Evolutionary conservation across 2,797 vertebrate species (phyloP).

Genomic region (Sebastes cheni): DNA sequence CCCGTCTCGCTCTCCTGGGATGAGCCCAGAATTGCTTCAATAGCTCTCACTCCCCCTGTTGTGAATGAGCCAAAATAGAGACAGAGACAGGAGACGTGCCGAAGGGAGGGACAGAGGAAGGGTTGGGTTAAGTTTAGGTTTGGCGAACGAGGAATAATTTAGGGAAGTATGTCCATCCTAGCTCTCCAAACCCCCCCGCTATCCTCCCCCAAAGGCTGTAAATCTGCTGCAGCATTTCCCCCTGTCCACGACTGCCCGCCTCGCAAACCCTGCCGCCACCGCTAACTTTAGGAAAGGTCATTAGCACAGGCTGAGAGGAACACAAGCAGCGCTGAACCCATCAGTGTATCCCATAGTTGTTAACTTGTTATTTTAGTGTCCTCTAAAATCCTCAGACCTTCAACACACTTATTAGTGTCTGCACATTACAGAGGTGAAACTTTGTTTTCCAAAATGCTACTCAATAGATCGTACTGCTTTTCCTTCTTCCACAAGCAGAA

Average conservation of each 20-base stretch:
- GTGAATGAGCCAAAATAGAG: constrained; percentile 73
- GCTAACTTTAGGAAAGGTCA: constrained; percentile 71
- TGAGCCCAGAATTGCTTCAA: constrained; percentile 66
- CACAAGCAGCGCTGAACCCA: background rate
- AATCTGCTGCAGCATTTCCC: constrained; percentile 75
- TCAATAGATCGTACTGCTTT: background rate
- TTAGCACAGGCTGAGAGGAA: constrained; percentile 20
- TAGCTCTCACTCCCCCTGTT: constrained; percentile 53
- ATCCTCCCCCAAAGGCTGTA: constrained; percentile 64
- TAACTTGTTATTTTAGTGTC: background rate
- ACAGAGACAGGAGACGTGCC: constrained; percentile 51
- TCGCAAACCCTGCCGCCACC: constrained; percentile 30
- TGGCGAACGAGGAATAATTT: constrained; percentile 77
- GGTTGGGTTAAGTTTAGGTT: constrained; percentile 81
- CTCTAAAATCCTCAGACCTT: background rate
- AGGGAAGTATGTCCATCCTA: constrained; percentile 74
- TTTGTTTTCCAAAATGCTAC: background rate
- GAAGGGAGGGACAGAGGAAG: constrained; percentile 53
- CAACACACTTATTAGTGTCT: background rate
- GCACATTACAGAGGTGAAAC: background rate
- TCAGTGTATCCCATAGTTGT: background rate
- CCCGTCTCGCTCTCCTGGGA: constrained; percentile 56
- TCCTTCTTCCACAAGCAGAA: background rate
- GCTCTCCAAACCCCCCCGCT: constrained; percentile 33
- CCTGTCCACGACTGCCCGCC: constrained; percentile 54